These are phyloP conservation scores for Lasioglossum lativentre DNA, from an alignment of 2,888 invertebrate genomes.

Conservation along the genomic window DNA sequence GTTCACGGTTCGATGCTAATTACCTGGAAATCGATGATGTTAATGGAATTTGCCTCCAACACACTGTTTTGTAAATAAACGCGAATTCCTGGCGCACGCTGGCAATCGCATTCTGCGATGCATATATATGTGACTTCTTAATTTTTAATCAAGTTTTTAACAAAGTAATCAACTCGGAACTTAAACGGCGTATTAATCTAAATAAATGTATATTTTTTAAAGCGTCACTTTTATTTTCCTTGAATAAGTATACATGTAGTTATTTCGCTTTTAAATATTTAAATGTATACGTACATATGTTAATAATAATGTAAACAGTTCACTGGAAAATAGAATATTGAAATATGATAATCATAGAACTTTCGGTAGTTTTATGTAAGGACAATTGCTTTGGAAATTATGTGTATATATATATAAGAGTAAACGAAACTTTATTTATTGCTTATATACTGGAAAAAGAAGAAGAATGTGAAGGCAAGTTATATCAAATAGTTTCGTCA, in stretches of 20 bases:
- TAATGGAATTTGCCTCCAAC: slow-evolving; percentile 17
- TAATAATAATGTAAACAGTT: neutral
- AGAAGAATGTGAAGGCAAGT: neutral
- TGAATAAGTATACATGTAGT: slow-evolving; percentile 4
- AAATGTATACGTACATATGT: neutral
- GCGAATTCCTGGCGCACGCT: slow-evolving; percentile 8
- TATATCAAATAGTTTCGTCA: slow-evolving; percentile 6
- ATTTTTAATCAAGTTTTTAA: neutral
- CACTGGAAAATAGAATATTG: neutral
- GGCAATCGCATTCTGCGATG: neutral
- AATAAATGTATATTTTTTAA: neutral
- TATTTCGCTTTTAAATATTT: neutral
- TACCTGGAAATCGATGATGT: slow-evolving; percentile 34
- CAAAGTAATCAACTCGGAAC: neutral
- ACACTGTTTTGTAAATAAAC: slow-evolving; percentile 30
- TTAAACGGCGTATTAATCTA: neutral
- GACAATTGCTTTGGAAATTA: neutral
- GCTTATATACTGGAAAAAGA: neutral
- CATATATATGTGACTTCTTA: neutral
- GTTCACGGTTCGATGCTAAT: slow-evolving; percentile 5
- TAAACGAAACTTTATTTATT: neutral
- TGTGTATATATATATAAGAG: neutral
- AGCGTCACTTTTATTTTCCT: slow-evolving; percentile 9
- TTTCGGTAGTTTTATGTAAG: neutral
- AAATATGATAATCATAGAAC: neutral